Evolutionary conservation across 2,888 invertebrate genomes (phyloP).

Genomic region (Rhamphomyia laevipes): DNA sequence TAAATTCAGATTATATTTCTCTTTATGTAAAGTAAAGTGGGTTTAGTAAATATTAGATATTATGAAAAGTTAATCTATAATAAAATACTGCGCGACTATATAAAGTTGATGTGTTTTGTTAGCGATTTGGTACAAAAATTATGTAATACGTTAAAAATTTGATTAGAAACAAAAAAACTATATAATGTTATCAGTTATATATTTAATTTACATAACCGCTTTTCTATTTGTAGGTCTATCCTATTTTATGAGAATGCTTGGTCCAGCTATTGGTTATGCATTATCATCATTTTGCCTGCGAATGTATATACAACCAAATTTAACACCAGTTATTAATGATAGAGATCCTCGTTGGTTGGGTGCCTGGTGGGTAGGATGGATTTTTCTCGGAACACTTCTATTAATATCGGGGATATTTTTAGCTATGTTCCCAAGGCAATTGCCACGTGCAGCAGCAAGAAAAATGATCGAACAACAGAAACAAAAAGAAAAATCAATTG

Average conservation of each 20-base stretch:
- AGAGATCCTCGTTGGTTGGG: slow-evolving; percentile 67
- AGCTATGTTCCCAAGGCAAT: slow-evolving; percentile 55
- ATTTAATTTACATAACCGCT: background rate
- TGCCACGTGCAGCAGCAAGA: slow-evolving; percentile 52
- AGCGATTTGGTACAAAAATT: too few relatives aligned
- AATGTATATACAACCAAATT: slow-evolving; percentile 51
- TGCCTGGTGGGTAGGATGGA: slow-evolving; percentile 74
- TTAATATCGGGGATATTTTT: slow-evolving; percentile 47
- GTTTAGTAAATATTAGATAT: too few relatives aligned
- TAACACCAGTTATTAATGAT: slow-evolving; percentile 51
- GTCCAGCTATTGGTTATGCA: slow-evolving; percentile 56
- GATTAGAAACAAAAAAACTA: too few relatives aligned
- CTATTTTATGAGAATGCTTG: slow-evolving; percentile 54
- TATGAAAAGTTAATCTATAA: too few relatives aligned
- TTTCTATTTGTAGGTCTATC: slow-evolving; percentile 43
- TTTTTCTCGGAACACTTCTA: slow-evolving; percentile 47
- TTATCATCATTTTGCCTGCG: slow-evolving; percentile 52
- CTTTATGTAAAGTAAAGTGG: too few relatives aligned
- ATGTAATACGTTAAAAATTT: too few relatives aligned
- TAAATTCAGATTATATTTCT: too few relatives aligned
- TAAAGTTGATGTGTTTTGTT: too few relatives aligned
- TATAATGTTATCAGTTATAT: too few relatives aligned
- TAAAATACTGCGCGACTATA: too few relatives aligned
- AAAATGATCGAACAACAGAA: slow-evolving; percentile 35
- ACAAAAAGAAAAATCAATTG: slow-evolving; percentile 21